Evolutionary conservation across 2,113 vertebrate genomes (phyloP).

Genomic region (Herpetotheres cachinnans): DNA sequence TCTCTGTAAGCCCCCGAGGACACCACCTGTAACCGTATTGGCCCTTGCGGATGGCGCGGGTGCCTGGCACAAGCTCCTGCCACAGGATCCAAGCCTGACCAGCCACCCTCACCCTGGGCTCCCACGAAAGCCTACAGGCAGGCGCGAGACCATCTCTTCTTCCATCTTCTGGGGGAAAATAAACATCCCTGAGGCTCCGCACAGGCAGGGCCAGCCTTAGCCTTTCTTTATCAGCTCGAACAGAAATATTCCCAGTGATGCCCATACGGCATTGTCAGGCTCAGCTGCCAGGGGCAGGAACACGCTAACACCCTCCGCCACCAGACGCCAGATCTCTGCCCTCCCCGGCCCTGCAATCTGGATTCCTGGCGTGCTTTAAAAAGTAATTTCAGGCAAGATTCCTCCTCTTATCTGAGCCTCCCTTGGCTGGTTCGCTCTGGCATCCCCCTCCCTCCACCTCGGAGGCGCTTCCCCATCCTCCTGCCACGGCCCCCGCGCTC

Average conservation of each 20-base stretch:
- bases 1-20: fast-evolving
- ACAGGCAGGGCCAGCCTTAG: not conserved
- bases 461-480: fast-evolving
- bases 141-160: not conserved
- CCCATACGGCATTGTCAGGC: fast-evolving
- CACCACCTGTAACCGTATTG: fast-evolving
- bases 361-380: not conserved
- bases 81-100: not conserved
- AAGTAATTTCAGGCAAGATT: not conserved
- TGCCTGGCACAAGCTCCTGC: not conserved
- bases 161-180: not conserved
- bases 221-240: not conserved
- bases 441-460: not conserved
- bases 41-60: fast-evolving
- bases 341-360: fast-evolving
- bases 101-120: not conserved
- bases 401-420: not conserved
- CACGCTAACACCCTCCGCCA: not conserved
- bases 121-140: not conserved
- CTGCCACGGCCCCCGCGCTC: not conserved
- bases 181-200: fast-evolving
- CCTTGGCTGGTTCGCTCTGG: fast-evolving
- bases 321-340: fast-evolving
- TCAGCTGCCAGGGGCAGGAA: fast-evolving
- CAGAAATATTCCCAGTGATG: not conserved